These are phyloP conservation scores for Drosophila ochracea DNA, from an alignment of 2,888 invertebrate species.

Conservation along the genomic window DNA sequence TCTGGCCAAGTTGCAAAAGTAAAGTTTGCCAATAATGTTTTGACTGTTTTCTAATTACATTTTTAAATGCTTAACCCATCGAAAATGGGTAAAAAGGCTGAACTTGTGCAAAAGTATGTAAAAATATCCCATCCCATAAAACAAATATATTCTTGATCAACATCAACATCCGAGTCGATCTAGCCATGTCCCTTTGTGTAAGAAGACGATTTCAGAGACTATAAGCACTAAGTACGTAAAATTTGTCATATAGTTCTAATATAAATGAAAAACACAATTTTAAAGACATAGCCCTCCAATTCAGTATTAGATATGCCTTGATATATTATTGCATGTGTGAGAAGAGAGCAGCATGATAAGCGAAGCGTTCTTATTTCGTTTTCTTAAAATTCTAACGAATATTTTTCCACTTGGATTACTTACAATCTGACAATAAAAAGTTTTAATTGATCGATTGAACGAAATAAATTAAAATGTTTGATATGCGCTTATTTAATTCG, in stretches of 20 bases:
- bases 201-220: neutral
- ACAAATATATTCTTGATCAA: neutral
- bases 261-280: neutral
- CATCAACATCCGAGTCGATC: neutral
- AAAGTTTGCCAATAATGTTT: constrained; percentile 17
- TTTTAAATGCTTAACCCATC: neutral
- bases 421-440: neutral
- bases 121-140: neutral
- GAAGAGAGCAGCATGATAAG: neutral
- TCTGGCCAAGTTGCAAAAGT: neutral
- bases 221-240: neutral
- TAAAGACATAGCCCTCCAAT: neutral
- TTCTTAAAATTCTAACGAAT: neutral
- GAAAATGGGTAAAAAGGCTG: neutral
- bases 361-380: neutral
- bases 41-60: neutral
- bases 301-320: neutral
- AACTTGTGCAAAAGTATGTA: neutral
- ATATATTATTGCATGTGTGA: neutral
- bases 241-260: neutral
- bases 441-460: neutral
- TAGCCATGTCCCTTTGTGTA: too few relatives aligned
- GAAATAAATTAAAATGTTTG: constrained; percentile 4
- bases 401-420: neutral
- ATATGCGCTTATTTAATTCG: constrained; percentile 47